phyloP scores from a whole-genome alignment of 2,888 invertebrate genomes.

The Apoda limacodes region DNA sequence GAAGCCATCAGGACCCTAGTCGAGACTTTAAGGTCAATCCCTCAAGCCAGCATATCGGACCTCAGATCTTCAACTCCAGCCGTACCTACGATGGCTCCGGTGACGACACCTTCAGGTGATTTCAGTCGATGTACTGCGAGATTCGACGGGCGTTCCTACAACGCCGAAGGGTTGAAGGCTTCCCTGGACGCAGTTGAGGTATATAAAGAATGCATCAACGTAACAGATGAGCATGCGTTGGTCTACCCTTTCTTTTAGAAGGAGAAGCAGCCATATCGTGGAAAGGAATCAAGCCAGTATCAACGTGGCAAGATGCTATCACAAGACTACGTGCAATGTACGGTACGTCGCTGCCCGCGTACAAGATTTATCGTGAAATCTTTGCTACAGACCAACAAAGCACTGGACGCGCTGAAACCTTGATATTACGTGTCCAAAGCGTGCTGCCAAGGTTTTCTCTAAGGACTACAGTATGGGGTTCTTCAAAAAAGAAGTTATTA shows the following conservation, averaged over 20 bases:
- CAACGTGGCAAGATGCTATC: conserved; percentile 10
- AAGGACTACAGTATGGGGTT: neutral
- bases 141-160: conserved; percentile 3
- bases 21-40: neutral
- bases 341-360: conserved; percentile 10
- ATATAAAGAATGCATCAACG: conserved; percentile 14
- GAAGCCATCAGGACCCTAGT: too few species aligned
- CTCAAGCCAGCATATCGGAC: neutral
- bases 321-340: conserved; percentile 10
- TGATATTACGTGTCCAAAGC: conserved; percentile 3
- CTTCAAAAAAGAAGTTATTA: too few species aligned
- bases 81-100: neutral
- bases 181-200: conserved; percentile 12
- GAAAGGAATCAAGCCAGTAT: conserved; percentile 5
- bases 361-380: conserved; percentile 9
- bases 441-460: conserved; percentile 1
- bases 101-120: conserved; percentile 1
- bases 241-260: conserved; percentile 12
- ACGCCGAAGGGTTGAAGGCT: conserved; percentile 12
- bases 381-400: conserved; percentile 1
- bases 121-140: conserved; percentile 10
- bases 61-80: neutral
- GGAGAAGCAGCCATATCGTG: conserved; percentile 15
- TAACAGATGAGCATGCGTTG: conserved; percentile 15
- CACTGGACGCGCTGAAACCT: conserved; percentile 6